Base-by-base conservation (phyloP, 2,113 vertebrate genomes). In the Xiphophorus maculatus region DNA sequence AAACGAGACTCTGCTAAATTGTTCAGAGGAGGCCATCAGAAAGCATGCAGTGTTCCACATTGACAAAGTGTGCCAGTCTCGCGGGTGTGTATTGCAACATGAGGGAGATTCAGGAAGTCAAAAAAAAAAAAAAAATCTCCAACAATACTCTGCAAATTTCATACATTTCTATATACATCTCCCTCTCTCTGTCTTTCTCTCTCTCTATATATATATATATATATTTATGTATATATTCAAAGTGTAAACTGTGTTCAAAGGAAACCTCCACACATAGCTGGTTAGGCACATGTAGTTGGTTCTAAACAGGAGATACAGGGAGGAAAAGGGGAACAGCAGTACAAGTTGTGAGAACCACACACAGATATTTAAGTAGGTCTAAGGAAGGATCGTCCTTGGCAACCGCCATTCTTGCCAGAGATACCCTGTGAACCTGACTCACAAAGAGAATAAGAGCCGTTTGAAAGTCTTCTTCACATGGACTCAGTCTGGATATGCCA, bases 281-380 rank as follows among this genome's bases (percentile, higher is more conserved):
- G 89, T 91, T 93, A 95, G 93, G 94, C 94, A 95, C 94, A 89
- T 93, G 89, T 93, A 90, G 89, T 92, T 92, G 91, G 90, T 90
- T 90, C 90, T 86, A 84, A 89, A 89, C 81, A 89, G 79, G 84
- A 73, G 76, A 78, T 80, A 85, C 71, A 82, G 84, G 85, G 71
- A 27, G 62, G 63, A 30, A 33, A 33, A 78, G 54, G 68, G 73
- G 82, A 33, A 91, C 84, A 92, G 81, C 84, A 87, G 84, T 85
- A 84, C 82, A 83, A 85, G 74, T 86, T 73, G 76, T 83, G 85
- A 73, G 84, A 91, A 89, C 86, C 88, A 88, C 89, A 88, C 81
- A 88, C 74, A 86, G 78, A 84, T 84, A 82, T 82, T 85, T 62
- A 58, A 85, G 68, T 85, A 85, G 86, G 85, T 79, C 83, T 73